Evolutionary conservation across 2,797 vertebrate genomes (phyloP).

Genomic region (Ctenosaura bakeri): DNA sequence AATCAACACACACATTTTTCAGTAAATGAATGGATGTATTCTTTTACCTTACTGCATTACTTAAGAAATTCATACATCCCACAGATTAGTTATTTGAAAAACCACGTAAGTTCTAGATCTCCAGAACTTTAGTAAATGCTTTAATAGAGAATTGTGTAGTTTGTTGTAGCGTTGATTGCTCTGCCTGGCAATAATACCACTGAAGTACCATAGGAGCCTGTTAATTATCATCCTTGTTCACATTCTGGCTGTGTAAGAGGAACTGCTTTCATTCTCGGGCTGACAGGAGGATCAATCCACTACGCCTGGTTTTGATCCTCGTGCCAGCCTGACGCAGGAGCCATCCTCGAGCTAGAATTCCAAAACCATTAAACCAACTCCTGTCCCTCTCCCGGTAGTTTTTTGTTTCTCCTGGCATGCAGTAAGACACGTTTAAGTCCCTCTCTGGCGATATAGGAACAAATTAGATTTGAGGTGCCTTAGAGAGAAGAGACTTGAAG

Average conservation of each 20-base stretch:
- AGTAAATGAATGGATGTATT: conserved; percentile 29
- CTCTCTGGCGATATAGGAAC: too few species aligned
- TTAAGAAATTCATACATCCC: conserved; percentile 33
- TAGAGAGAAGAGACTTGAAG: too few species aligned
- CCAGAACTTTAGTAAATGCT: background rate
- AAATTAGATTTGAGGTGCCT: too few species aligned
- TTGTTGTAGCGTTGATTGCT: conserved; percentile 14
- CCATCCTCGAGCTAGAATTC: too few species aligned
- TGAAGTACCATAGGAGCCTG: background rate
- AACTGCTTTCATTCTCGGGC: background rate
- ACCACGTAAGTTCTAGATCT: background rate
- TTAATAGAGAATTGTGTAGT: background rate
- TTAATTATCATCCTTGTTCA: background rate
- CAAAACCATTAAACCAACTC: too few species aligned
- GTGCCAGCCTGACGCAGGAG: too few species aligned
- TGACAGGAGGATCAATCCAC: too few species aligned
- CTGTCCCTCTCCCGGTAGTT: too few species aligned
- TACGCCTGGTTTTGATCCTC: too few species aligned
- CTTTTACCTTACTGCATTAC: conserved; percentile 32
- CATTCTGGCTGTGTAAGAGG: background rate
- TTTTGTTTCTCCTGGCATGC: too few species aligned
- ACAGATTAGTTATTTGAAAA: background rate
- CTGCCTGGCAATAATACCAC: conserved; percentile 41
- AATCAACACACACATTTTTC: conserved; percentile 25
- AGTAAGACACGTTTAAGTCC: too few species aligned